Evolutionary conservation across 2,888 invertebrate species (phyloP).

Genomic region (Spilosoma lubricipeda): DNA sequence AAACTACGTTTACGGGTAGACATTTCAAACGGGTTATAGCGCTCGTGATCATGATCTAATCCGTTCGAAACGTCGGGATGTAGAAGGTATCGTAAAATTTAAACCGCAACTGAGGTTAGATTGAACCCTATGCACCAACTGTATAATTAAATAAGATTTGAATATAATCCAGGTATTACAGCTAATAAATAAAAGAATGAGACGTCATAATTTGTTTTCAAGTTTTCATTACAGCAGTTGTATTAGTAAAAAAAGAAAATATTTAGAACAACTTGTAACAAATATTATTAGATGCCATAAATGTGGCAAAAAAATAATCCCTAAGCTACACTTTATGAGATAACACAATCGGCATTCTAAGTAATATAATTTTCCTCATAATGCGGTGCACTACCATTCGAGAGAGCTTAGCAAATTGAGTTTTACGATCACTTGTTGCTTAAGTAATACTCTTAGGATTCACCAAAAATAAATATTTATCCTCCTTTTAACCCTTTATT

Average conservation of each 20-base stretch:
- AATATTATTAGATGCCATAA: background rate
- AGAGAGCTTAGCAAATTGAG: constrained; percentile 9
- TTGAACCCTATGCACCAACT: too few species aligned
- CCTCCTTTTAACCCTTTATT: background rate
- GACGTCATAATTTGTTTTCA: too few species aligned
- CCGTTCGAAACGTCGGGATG: too few species aligned
- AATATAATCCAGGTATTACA: too few species aligned
- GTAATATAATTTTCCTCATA: constrained; percentile 15
- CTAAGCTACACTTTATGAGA: background rate
- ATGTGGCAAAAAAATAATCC: background rate
- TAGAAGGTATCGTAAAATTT: too few species aligned
- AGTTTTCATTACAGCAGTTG: background rate
- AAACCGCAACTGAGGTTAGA: too few species aligned
- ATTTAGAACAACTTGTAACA: background rate
- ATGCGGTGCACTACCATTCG: constrained; percentile 1
- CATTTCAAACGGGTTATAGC: too few species aligned
- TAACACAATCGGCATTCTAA: constrained; percentile 14
- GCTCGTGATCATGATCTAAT: too few species aligned
- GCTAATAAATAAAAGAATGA: too few species aligned
- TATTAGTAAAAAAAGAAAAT: background rate
- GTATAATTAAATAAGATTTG: too few species aligned
- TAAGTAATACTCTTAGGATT: background rate
- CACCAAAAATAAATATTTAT: background rate
- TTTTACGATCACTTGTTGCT: constrained; percentile 12
- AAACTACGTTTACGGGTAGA: too few species aligned